These are phyloP conservation scores for Chelonus formosanus DNA, from an alignment of 2,888 invertebrate species.

Conservation along the genomic window DNA sequence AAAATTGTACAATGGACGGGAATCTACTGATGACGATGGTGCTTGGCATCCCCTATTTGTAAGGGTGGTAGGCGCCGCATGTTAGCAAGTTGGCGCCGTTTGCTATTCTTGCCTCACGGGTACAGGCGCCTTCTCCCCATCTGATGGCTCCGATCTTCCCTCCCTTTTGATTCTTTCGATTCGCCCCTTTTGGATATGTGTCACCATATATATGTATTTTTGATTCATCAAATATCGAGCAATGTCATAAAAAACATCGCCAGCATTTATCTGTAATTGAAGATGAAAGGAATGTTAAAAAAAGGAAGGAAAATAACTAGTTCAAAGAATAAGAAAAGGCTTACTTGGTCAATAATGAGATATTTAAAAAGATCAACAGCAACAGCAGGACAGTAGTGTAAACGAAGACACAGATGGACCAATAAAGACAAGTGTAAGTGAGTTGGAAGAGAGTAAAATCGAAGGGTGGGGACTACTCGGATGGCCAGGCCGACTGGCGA, in stretches of 20 bases:
- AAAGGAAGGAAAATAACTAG: not conserved
- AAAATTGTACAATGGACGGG: slow-evolving; percentile 13
- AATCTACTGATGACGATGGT: slow-evolving; percentile 22
- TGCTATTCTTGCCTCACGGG: slow-evolving; percentile 42
- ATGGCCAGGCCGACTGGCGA: slow-evolving; percentile 34
- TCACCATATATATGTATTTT: slow-evolving; percentile 2
- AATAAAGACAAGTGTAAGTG: not conserved
- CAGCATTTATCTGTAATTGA: too few species aligned
- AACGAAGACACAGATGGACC: slow-evolving; percentile 1
- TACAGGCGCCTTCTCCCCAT: slow-evolving; percentile 48
- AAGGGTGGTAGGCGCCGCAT: slow-evolving; percentile 48
- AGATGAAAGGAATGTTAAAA: too few species aligned
- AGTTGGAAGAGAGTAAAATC: slow-evolving; percentile 6
- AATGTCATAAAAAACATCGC: not conserved
- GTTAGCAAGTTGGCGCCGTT: slow-evolving; percentile 48
- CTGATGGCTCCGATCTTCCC: slow-evolving; percentile 26
- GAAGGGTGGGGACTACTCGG: slow-evolving; percentile 10
- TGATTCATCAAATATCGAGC: not conserved
- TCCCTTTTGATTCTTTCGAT: slow-evolving; percentile 26
- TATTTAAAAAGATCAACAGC: not conserved
- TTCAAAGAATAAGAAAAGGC: not conserved
- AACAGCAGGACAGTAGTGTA: not conserved
- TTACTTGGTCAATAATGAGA: not conserved
- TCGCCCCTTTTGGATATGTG: slow-evolving; percentile 16
- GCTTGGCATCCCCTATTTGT: slow-evolving; percentile 49